A percentile compares a stretch with the other conserved stretches of the same genome.
These are phyloP conservation scores for Sorex fumeus DNA, from an alignment of 2,113 vertebrate genomes.

Conservation along the genomic window DNA sequence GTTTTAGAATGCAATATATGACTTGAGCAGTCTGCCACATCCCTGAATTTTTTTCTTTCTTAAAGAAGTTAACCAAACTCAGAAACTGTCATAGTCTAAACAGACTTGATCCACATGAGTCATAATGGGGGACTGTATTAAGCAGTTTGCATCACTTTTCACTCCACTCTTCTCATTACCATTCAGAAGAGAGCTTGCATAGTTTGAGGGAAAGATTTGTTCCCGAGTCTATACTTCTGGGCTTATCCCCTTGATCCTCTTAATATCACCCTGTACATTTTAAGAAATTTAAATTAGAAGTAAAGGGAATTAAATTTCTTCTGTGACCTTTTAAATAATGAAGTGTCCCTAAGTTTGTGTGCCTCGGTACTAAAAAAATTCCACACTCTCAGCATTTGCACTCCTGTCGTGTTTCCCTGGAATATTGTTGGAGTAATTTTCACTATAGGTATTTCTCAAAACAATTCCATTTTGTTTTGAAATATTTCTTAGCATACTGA, in stretches of 20 bases:
- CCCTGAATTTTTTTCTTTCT: not conserved
- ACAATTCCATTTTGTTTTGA: constrained; percentile 23
- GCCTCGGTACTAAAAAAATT: constrained; percentile 73
- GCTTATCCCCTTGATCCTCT: constrained; percentile 73
- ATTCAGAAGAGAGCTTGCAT: constrained; percentile 5
- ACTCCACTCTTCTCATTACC: not conserved
- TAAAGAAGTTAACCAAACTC: not conserved
- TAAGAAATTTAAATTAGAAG: constrained; percentile 77
- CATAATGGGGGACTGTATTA: not conserved
- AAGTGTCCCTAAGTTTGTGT: constrained; percentile 62
- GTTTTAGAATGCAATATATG: too few species aligned
- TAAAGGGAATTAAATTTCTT: constrained; percentile 80
- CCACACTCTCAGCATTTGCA: constrained; percentile 57
- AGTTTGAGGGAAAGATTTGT: constrained; percentile 33
- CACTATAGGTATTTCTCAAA: constrained; percentile 2
- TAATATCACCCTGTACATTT: constrained; percentile 74
- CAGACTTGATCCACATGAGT: not conserved
- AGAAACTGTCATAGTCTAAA: not conserved
- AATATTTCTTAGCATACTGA: constrained; percentile 51
- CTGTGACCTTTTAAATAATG: constrained; percentile 86
- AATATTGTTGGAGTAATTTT: constrained; percentile 72
- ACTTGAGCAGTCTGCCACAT: too few species aligned
- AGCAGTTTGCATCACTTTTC: not conserved
- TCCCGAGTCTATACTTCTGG: constrained; percentile 33
- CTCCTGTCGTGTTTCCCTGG: constrained; percentile 13